Evolutionary conservation across 2,113 vertebrate species (phyloP).

Genomic region (Ursus arctos): DNA sequence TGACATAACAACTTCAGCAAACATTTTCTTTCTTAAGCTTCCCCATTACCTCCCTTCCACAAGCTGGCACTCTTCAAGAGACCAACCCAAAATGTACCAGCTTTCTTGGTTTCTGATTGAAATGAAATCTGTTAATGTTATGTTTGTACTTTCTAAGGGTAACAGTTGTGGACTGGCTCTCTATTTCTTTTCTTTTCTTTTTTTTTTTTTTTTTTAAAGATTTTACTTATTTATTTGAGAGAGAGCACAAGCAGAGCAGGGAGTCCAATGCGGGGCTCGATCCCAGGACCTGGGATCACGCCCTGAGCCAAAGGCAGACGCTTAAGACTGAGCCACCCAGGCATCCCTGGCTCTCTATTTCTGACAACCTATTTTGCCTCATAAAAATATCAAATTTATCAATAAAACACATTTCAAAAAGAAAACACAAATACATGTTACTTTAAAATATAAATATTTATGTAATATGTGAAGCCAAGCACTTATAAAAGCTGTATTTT

Average conservation of each 20-base stretch:
- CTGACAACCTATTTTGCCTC: not conserved
- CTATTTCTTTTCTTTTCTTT: not conserved
- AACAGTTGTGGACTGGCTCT: not conserved
- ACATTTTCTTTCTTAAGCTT: slow-evolving; percentile 32
- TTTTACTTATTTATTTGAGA: not conserved
- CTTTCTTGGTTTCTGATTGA: not conserved
- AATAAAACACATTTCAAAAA: slow-evolving; percentile 56
- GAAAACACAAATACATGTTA: not conserved
- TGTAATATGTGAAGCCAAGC: slow-evolving; percentile 40
- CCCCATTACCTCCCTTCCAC: not conserved
- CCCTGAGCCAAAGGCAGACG: not conserved
- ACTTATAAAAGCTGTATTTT: slow-evolving; percentile 40
- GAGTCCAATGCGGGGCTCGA: not conserved
- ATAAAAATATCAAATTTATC: slow-evolving; percentile 58
- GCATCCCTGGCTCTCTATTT: not conserved
- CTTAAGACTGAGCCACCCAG: not conserved
- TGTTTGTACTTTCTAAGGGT: slow-evolving; percentile 42
- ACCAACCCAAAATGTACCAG: not conserved
- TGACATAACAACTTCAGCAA: slow-evolving; percentile 30
- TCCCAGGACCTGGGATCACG: not conserved
- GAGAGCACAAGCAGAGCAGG: not conserved
- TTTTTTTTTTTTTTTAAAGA: not conserved
- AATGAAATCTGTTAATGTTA: slow-evolving; percentile 33
- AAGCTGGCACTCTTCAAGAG: not conserved
- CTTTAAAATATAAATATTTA: slow-evolving; percentile 63